Conservation (phyloP, 2,113 vertebrate species). For the Lampris incognitus region DNA sequence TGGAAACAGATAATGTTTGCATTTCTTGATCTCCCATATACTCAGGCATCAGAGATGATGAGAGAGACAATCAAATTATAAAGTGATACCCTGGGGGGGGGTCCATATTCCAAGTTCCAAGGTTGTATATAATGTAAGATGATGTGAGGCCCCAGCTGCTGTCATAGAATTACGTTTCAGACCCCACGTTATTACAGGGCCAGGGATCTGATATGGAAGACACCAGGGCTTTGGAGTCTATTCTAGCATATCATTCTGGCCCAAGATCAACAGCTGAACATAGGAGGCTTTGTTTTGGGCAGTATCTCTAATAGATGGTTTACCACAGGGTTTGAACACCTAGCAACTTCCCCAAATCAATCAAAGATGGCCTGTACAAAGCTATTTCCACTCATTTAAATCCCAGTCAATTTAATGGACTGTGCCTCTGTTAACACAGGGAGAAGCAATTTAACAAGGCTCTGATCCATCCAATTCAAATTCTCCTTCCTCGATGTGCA, state of each 20-base stretch:
- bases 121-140: conserved; percentile 52
- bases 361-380: conserved; percentile 66
- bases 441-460: conserved; percentile 35
- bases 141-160: conserved; percentile 68
- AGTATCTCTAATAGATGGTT: conserved; percentile 54
- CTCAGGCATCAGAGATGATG: conserved; percentile 15
- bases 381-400: conserved; percentile 63
- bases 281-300: conserved; percentile 52
- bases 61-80: conserved; percentile 43
- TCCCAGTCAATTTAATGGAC: conserved; percentile 55
- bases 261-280: conserved; percentile 42
- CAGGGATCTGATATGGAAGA: conserved; percentile 65
- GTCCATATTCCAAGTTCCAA: conserved; percentile 16
- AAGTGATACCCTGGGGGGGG: conserved; percentile 4
- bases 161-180: conserved; percentile 70
- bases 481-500: conserved; percentile 28
- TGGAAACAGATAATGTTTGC: conserved; percentile 31
- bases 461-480: conserved; percentile 49
- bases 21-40: conserved; percentile 18
- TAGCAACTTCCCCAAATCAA: conserved; percentile 62
- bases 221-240: conserved; percentile 40
- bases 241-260: conserved; percentile 60
- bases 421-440: conserved; percentile 50
- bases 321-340: conserved; percentile 52
- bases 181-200: conserved; percentile 49